A percentile compares a stretch with the other conserved stretches of the same genome.
Evolutionary conservation across 2,888 invertebrate genomes (phyloP).

Genomic region (Ornithoptera priamus): DNA sequence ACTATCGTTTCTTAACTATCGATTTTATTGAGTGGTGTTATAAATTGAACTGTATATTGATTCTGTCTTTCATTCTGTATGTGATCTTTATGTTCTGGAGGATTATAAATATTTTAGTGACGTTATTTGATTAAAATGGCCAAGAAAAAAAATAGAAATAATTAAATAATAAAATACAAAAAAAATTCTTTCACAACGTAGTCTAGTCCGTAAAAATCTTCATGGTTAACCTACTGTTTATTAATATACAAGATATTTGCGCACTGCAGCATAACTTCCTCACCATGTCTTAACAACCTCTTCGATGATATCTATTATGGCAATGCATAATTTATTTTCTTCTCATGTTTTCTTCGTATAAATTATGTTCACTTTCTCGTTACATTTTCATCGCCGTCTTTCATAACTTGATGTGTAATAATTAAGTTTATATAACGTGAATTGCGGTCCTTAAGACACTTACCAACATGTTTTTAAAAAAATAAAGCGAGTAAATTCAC

Average conservation of each 20-base stretch:
- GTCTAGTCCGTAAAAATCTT: not conserved
- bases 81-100: too few relatives aligned
- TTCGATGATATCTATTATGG: not conserved
- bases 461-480: not conserved
- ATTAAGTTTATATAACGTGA: not conserved
- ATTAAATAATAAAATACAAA: not conserved
- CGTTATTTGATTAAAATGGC: not conserved
- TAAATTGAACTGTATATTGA: too few relatives aligned
- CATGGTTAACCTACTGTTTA: not conserved
- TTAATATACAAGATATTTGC: not conserved
- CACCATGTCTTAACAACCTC: not conserved
- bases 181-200: not conserved
- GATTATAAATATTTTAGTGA: not conserved
- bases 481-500: not conserved
- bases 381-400: not conserved
- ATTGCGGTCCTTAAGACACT: not conserved
- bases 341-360: not conserved
- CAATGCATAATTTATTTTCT: not conserved
- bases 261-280: not conserved
- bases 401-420: not conserved
- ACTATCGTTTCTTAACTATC: too few relatives aligned
- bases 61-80: too few relatives aligned
- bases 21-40: too few relatives aligned
- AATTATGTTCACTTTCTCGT: not conserved
- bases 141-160: not conserved